phyloP scores from a whole-genome alignment of 2,888 invertebrate genomes.

The Dryadula phaetusa region DNA sequence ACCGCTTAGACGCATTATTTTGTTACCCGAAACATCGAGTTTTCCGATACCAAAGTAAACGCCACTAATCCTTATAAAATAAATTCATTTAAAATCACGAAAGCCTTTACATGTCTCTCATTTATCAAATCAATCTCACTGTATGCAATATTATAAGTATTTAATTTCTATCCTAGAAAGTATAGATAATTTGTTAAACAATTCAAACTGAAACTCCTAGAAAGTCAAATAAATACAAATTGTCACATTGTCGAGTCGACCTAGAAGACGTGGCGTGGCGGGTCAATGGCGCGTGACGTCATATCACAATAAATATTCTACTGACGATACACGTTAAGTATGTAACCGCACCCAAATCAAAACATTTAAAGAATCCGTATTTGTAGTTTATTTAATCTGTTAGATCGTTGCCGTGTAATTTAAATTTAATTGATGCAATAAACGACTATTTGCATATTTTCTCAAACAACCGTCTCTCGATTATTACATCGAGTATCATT shows the following conservation, averaged over 20 bases:
- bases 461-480: background rate
- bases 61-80: too few relatives aligned
- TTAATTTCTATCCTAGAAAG: background rate
- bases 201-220: background rate
- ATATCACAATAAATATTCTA: slow-evolving; percentile 55
- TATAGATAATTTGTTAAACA: background rate
- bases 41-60: too few relatives aligned
- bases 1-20: too few relatives aligned
- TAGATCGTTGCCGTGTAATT: background rate
- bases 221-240: slow-evolving; percentile 22
- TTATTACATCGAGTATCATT: background rate
- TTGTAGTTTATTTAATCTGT: slow-evolving; percentile 12
- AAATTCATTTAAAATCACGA: too few relatives aligned
- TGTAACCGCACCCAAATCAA: slow-evolving; percentile 45
- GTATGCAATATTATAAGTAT: background rate
- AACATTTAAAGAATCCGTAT: slow-evolving; percentile 39
- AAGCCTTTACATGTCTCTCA: too few relatives aligned
- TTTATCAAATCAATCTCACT: too few relatives aligned
- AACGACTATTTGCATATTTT: background rate
- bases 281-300: slow-evolving; percentile 79
- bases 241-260: slow-evolving; percentile 32
- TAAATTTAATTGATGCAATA: background rate
- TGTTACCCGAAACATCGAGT: too few relatives aligned
- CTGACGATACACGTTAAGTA: slow-evolving; percentile 43
- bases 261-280: slow-evolving; percentile 53